Conservation (phyloP, 2,113 vertebrate species). For the Gobio gobio region DNA sequence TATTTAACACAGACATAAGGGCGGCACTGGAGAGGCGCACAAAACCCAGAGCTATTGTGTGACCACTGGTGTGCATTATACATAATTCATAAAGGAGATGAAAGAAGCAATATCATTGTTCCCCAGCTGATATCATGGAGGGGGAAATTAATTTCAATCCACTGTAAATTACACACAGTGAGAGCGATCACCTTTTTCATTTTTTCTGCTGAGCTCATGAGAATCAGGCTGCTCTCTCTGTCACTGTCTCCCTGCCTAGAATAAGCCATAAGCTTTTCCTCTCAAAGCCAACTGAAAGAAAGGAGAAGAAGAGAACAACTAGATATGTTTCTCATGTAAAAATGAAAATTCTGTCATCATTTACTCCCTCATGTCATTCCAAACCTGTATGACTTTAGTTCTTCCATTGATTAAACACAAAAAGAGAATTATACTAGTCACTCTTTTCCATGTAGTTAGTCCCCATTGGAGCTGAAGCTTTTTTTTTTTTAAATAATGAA, state of each 20-base stretch:
- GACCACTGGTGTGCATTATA: constrained; percentile 52
- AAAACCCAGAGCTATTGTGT: constrained; percentile 54
- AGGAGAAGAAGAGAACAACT: constrained; percentile 51
- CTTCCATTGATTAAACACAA: background rate
- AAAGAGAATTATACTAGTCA: background rate
- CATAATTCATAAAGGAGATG: constrained; percentile 60
- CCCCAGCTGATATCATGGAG: constrained; percentile 47
- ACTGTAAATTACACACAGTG: constrained; percentile 55
- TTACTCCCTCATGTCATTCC: background rate
- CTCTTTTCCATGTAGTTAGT: background rate
- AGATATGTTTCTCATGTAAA: constrained; percentile 32
- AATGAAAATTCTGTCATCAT: background rate
- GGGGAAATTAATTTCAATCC: constrained; percentile 52
- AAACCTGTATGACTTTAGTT: background rate
- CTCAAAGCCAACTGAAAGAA: constrained; percentile 15
- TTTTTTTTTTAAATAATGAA: no score
- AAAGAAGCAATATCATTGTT: constrained; percentile 57
- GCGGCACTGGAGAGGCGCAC: constrained; percentile 52
- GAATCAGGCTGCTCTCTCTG: constrained; percentile 46
- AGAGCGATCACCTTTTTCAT: constrained; percentile 50
- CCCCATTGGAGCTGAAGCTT: no score
- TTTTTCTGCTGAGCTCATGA: constrained; percentile 61
- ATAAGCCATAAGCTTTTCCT: constrained; percentile 51
- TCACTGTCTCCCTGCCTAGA: constrained; percentile 52
- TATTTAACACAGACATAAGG: constrained; percentile 53